These are phyloP conservation scores for Phymorhynchus buccinoides DNA, from an alignment of 1,140 invertebrate species.

Conservation along the genomic window DNA sequence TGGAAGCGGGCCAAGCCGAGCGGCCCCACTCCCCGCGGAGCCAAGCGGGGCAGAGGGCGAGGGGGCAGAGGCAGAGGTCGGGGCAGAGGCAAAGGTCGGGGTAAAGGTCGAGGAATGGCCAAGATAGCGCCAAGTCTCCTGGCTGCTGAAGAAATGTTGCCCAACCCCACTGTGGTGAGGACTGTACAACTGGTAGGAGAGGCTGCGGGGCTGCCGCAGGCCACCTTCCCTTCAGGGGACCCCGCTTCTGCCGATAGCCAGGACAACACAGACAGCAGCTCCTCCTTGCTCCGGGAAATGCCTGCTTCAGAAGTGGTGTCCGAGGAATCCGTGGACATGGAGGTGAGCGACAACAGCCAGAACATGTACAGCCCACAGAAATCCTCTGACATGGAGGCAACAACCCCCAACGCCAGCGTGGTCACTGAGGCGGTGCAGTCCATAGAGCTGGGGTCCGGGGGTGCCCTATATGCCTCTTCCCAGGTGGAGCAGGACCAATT, in stretches of 20 bases:
- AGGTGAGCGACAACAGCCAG: background rate
- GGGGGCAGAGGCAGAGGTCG: constrained; percentile 9
- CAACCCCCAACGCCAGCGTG: constrained; percentile 9
- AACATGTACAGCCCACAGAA: background rate
- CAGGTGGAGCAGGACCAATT: constrained; percentile 36
- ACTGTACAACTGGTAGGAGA: background rate
- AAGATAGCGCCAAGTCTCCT: background rate
- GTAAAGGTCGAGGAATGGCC: constrained; percentile 3
- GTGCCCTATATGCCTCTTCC: background rate
- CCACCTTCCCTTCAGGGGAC: background rate
- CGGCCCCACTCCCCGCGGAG: background rate
- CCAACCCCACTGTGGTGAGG: background rate
- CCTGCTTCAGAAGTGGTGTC: constrained; percentile 14
- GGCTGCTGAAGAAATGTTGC: background rate
- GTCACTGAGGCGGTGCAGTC: constrained; percentile 36
- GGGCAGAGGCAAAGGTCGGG: constrained; percentile 17
- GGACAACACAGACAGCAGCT: constrained; percentile 17
- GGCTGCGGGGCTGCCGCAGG: background rate
- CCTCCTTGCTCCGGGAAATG: background rate
- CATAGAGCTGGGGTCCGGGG: constrained; percentile 19
- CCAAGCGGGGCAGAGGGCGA: constrained; percentile 1
- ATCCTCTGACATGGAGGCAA: background rate
- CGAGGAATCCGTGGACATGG: constrained; percentile 18
- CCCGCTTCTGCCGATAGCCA: background rate
- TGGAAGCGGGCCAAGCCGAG: background rate